Evolutionary conservation across 2,113 vertebrate species (phyloP), one percentile per base, ranked within the genome.

Genomic region (Emydura subglobosa): DNA sequence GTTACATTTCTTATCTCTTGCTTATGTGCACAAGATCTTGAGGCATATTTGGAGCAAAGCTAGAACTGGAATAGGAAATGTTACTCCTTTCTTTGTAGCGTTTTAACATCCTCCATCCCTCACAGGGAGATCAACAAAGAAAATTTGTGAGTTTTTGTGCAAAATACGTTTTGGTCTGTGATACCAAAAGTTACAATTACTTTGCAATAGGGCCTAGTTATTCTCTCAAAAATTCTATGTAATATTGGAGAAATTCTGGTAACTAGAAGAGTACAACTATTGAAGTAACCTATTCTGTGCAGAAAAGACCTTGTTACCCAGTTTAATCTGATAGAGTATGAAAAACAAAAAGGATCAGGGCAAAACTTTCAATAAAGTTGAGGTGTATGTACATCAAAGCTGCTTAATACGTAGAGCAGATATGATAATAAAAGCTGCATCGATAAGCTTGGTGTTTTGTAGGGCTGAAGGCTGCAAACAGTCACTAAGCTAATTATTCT

Each of bases 1-100:
- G 0, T 86, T 88, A 89, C 76, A 55, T 89, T 91, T 72, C 22
- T 86, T 72, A 61, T 24, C 8, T 78, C 72, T 86, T 87, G 85
- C 85, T 96, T 96, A 86, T 84, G 90, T 10, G 9, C 25, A 17
- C 85, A 90, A 44, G 65, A 53, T 93, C 83, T 91, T 87, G 55
- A 94, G 80, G 72, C 83, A 44, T 6, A 21, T 92, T 84, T 87
- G 65, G 34, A 94, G 61, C 80, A 93, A 85, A 82, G 79, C 12
- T 49, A 87, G 59, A 92, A 96, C 82, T 0, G 1, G 55, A 57
- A 83, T 79, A 85, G 22, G 1, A 1, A 74, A 50, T 86, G 44
- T 89, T 55, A 79, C 13, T 85, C 1, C 8, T 90, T 54, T n/a
- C 29, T 50, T 93, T 90, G 87, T 74, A 88, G n/a, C 12, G 14